A percentile compares a stretch with the other conserved stretches of the same genome.
Evolutionary conservation across 1,140 invertebrate genomes (phyloP).

Genomic region (Hyposmocoma kahamanoa): DNA sequence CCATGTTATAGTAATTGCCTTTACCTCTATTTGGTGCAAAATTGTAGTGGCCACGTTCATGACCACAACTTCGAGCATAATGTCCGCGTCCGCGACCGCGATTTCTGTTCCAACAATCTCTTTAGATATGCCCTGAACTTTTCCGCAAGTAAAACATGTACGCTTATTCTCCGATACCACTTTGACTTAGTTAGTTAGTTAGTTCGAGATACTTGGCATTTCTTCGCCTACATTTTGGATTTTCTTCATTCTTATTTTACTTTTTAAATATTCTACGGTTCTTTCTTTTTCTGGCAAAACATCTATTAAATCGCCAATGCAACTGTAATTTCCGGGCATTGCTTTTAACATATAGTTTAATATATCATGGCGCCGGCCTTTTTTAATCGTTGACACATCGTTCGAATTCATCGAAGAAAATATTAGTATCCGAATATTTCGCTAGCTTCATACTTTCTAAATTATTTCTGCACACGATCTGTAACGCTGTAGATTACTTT

Average conservation of each 20-base stretch:
- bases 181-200: no score
- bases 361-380: conserved; percentile 41
- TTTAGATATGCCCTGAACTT: conserved; percentile 33
- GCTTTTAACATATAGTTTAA: conserved; percentile 44
- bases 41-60: conserved; percentile 18
- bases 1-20: no score
- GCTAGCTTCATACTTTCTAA: conserved; percentile 30
- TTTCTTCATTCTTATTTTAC: conserved; percentile 52
- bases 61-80: neutral
- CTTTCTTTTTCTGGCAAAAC: conserved; percentile 42
- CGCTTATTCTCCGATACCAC: conserved; percentile 24
- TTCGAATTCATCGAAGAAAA: conserved; percentile 49
- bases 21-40: conserved; percentile 12
- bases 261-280: conserved; percentile 52
- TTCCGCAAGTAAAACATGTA: conserved; percentile 38
- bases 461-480: conserved; percentile 38
- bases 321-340: conserved; percentile 30
- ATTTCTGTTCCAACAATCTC: conserved; percentile 24
- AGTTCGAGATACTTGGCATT: conserved; percentile 19
- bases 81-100: conserved; percentile 13
- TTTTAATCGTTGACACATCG: conserved; percentile 44
- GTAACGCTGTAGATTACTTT: conserved; percentile 34
- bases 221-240: conserved; percentile 5
- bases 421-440: conserved; percentile 38
- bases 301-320: conserved; percentile 40